phyloP scores from a whole-genome alignment of 1,140 invertebrate genomes.

The Cydia fagiglandana region DNA sequence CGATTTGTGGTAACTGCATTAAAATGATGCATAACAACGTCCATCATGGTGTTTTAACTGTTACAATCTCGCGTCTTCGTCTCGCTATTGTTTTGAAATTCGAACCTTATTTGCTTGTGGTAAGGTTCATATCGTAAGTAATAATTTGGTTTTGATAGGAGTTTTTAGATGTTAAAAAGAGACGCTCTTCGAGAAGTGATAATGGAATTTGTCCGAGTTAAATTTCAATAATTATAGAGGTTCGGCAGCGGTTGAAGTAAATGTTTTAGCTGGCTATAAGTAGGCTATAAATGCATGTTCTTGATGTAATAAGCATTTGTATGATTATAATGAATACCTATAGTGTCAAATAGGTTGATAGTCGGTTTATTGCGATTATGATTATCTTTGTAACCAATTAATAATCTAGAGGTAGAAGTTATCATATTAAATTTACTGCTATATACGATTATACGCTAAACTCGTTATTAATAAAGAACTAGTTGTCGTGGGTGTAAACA shows the following conservation, averaged over 20 bases:
- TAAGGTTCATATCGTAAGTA: neutral
- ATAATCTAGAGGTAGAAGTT: no score
- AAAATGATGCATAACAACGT: constrained; percentile 64
- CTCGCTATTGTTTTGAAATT: neutral
- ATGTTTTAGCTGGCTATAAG: neutral
- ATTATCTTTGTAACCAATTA: no score
- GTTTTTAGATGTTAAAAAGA: neutral
- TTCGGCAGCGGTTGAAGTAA: constrained; percentile 32
- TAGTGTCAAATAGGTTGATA: no score
- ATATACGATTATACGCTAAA: no score
- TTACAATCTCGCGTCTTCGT: neutral
- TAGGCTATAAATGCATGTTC: neutral
- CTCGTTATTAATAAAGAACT: no score
- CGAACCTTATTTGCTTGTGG: neutral
- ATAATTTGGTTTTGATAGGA: neutral
- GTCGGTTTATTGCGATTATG: no score
- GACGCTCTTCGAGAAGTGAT: constrained; percentile 36
- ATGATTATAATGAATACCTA: neutral
- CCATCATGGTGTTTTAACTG: constrained; percentile 37
- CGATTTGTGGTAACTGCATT: constrained; percentile 63
- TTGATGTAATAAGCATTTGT: neutral
- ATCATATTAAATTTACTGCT: no score
- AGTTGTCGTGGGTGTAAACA: no score
- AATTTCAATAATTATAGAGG: constrained; percentile 49
- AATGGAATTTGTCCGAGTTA: constrained; percentile 58